Base-by-base conservation (phyloP, 2,113 vertebrate species). In the Canis aureus region DNA sequence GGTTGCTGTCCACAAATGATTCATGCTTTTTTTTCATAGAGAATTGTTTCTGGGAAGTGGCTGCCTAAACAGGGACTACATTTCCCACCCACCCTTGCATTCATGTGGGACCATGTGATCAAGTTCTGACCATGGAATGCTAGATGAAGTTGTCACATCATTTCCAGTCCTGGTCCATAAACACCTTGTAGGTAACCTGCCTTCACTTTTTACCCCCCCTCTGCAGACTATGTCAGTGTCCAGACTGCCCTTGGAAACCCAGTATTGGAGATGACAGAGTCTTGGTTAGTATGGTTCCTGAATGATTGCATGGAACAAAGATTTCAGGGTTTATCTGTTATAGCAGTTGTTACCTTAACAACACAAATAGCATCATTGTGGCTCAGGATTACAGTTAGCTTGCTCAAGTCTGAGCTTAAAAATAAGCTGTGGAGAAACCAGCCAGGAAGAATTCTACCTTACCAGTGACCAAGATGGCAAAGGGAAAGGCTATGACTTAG, bases 271-370 rank as follows among this genome's bases (percentile, higher is more conserved):
- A 73, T 11, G 29, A 11, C 43, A 90, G 49, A 94, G 23, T 1
- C 59, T 91, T 76, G 87, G 51, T 49, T 59, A 32, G 43, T 91
- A 67, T 89, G 64, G 7, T 51, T 89, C 43, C 60, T 74, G 59
- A 69, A 53, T 95, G 74, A 62, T 6, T 60, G 10, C 53, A 8
- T 12, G 51, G 17, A 92, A 49, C 89, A 78, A 82, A 62, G 22
- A 55, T 86, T 62, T 97, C 71, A 51, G 88, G 66, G 23, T 92
- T 78, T 76, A 67, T 71, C 67, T 96, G 25, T 81, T 32, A 57
- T 1, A 89, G 57, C 27, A 51, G 23, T 57, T 83, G 20, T 84
- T 55, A 69, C n/a, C n/a, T 89, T 83, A 51, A 53, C 12, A 79
- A 64, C 35, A 94, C 38, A 5, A 73, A 64, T 74, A 9, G 13